These are phyloP conservation scores for Scytalopus superciliaris DNA, from an alignment of 2,113 vertebrate species.

Conservation along the genomic window DNA sequence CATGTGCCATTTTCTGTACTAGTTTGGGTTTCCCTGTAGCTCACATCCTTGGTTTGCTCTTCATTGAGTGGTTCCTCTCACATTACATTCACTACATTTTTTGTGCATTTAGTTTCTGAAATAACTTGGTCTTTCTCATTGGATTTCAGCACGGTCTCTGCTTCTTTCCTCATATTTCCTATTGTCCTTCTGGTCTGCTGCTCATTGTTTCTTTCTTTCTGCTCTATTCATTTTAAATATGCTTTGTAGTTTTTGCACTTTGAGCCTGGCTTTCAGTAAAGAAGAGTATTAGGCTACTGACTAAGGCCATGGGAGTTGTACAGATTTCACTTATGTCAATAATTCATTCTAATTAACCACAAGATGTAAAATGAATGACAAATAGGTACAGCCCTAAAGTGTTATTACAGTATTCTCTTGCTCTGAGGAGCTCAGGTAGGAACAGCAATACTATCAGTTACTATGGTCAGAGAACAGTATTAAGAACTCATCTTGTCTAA, in stretches of 20 bases:
- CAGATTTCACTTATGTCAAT: neutral
- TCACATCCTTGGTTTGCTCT: neutral
- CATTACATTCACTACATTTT: rapidly evolving
- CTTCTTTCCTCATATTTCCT: neutral
- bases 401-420: neutral
- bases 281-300: neutral
- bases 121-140: neutral
- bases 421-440: neutral
- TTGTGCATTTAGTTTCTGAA: neutral
- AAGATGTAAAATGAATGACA: neutral
- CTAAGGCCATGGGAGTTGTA: neutral
- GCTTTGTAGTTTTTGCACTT: neutral
- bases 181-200: neutral
- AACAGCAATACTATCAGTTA: neutral
- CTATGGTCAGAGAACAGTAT: neutral
- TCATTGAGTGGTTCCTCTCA: neutral
- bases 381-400: neutral
- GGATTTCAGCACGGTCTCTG: neutral
- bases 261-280: neutral
- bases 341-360: neutral
- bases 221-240: neutral
- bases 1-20: rapidly evolving
- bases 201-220: neutral
- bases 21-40: neutral
- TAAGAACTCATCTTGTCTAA: neutral